Conservation (phyloP, 2,888 invertebrate genomes). For the Acanthosepion lycidas region DNA sequence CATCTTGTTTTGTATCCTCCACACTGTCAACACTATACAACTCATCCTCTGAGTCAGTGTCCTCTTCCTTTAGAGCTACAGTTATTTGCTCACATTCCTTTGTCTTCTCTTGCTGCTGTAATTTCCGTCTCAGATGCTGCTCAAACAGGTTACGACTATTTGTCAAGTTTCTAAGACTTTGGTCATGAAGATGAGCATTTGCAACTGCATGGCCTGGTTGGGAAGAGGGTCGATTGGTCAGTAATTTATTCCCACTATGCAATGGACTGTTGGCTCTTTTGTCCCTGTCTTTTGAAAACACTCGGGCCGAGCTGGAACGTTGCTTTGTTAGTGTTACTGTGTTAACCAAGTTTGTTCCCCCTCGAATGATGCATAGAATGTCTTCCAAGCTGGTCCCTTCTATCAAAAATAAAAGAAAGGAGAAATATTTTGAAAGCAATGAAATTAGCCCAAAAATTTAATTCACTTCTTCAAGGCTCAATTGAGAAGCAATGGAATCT, state of each 20-base stretch:
- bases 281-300: background rate
- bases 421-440: background rate
- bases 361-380: constrained; percentile 34
- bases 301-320: background rate
- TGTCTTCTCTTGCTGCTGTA: background rate
- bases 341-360: background rate
- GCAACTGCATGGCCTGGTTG: background rate
- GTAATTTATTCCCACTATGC: background rate
- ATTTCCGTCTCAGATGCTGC: constrained; percentile 65
- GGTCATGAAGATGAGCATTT: constrained; percentile 50
- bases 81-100: background rate
- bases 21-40: background rate
- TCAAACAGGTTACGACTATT: constrained; percentile 71
- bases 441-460: no score
- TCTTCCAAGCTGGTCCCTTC: constrained; percentile 33
- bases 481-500: no score
- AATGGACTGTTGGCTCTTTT: background rate
- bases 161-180: constrained; percentile 65
- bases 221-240: background rate
- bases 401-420: background rate
- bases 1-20: background rate
- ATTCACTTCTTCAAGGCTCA: no score
- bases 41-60: background rate
- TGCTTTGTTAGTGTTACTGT: background rate
- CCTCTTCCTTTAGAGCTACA: background rate